Evolutionary conservation across 2,888 invertebrate genomes (phyloP), one percentile per base, ranked within the genome.

Genomic region (Lamellibrachia satsuma): DNA sequence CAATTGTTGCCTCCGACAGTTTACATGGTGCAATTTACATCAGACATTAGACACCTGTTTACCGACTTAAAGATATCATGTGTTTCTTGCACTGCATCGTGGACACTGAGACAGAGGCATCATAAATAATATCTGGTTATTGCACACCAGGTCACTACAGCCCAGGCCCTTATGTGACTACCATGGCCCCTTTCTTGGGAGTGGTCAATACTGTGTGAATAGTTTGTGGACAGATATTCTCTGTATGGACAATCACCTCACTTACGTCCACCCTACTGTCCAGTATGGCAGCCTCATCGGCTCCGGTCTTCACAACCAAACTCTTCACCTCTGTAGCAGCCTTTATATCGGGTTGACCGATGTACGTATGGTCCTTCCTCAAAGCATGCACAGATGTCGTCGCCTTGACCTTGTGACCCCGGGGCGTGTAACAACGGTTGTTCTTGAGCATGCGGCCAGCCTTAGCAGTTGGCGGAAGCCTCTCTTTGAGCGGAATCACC

Each of bases 401-500:
- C 39, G 39, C 39, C 75, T 75, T 75, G 75, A n/a, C n/a, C 75
- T 75, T 75, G 15, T 6, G 6, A n/a, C 75, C 75, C 11, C 75
- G 75, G 11, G 75, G 75, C 75, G 75, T 75, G 75, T 75, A 75
- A 75, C 75, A 1, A 22, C 75, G 75, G 75, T 22, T 75, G 2
- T 22, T 22, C 22, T 75, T 75, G 4, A 75, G 75, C n/a, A 75
- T 75, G 22, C 75, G 22, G 75, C n/a, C n/a, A 15, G 75, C 22
- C 75, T 22, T 75, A 22, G 22, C 75, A 22, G 75, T 75, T 0
- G 75, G 75, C 22, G 75, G 75, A 15, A 75, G 75, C n/a, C 52
- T 75, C 75, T 93, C 93, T 52, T 91, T 90, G n/a, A 90, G 90
- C 3, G 92, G 93, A 52, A 93, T 75, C 22, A 91, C 93, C 39